Percentiles rank a stretch among this genome's conserved stretches.
Conservation (phyloP, 2,113 vertebrate genomes). For the Elephantulus edwardii region DNA sequence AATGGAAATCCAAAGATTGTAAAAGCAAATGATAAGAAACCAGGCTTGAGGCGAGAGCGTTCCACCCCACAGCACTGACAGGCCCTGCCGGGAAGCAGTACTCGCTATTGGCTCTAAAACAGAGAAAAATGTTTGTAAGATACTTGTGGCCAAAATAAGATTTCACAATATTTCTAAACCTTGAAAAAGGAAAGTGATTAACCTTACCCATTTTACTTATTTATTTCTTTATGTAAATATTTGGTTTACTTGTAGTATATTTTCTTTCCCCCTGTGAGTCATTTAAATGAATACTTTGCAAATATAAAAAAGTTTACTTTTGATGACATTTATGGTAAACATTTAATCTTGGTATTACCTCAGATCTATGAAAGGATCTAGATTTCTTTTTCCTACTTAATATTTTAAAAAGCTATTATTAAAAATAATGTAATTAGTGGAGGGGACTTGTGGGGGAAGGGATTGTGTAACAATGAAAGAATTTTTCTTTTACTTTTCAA, state of each 20-base stretch:
- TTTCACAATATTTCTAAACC: neutral
- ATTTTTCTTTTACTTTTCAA: no score
- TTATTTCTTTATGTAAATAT: neutral
- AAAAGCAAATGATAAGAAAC: neutral
- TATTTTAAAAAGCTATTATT: no score
- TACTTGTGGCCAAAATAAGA: neutral
- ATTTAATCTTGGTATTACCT: neutral
- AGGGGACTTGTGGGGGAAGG: no score
- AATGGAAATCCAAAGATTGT: conserved; percentile 54
- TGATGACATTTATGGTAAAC: neutral
- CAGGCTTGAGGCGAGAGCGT: neutral
- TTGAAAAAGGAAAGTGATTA: neutral
- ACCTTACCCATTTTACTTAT: neutral
- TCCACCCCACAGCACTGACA: neutral
- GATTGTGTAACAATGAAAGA: no score
- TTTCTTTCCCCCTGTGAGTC: neutral
- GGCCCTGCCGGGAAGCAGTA: neutral
- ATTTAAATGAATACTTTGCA: neutral
- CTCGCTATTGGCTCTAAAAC: neutral
- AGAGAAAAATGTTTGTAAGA: neutral
- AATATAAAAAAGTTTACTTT: neutral
- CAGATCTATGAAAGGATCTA: neutral
- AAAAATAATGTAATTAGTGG: no score
- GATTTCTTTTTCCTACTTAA: neutral
- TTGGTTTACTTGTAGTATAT: neutral